phyloP scores from a whole-genome alignment of 2,113 vertebrate species.

The Platichthys stellatus region DNA sequence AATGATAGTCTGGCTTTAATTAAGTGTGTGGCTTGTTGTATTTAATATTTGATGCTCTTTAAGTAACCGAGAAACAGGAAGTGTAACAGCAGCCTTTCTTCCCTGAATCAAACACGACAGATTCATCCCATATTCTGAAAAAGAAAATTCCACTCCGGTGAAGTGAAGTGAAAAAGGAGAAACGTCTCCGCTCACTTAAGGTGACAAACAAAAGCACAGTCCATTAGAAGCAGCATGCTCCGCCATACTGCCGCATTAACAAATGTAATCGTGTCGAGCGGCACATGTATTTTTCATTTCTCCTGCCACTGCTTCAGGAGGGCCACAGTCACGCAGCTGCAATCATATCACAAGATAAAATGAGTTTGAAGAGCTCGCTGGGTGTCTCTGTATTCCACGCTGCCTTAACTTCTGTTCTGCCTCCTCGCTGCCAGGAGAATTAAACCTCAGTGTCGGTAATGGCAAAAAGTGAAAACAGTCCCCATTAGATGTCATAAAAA shows the following conservation, averaged over 20 bases:
- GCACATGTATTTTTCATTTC: slow-evolving; percentile 54
- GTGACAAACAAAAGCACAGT: slow-evolving; percentile 67
- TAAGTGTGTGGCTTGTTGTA: not conserved
- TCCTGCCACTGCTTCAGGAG: slow-evolving; percentile 40
- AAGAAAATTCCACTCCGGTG: slow-evolving; percentile 3
- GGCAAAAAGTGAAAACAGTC: slow-evolving; percentile 53
- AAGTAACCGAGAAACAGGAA: not conserved
- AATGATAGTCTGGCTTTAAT: not conserved
- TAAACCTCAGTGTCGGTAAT: slow-evolving; percentile 50
- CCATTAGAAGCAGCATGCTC: slow-evolving; percentile 56
- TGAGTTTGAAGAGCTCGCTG: slow-evolving; percentile 50
- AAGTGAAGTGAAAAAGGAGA: slow-evolving; percentile 30
- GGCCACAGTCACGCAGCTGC: slow-evolving; percentile 55
- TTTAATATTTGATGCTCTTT: not conserved
- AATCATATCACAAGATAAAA: slow-evolving; percentile 56
- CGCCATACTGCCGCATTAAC: slow-evolving; percentile 52
- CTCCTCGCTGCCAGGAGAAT: slow-evolving; percentile 54
- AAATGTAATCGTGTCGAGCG: slow-evolving; percentile 46
- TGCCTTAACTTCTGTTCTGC: slow-evolving; percentile 53
- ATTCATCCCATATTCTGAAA: slow-evolving; percentile 6
- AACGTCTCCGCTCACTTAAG: slow-evolving; percentile 51
- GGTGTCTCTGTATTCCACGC: slow-evolving; percentile 48
- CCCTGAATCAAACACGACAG: slow-evolving; percentile 7
- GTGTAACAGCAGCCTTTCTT: not conserved
- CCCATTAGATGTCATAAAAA: slow-evolving; percentile 68